Percentiles rank a stretch among this genome's conserved stretches.
Conservation (phyloP, 1,140 invertebrate genomes). For the Formica exsecta region DNA sequence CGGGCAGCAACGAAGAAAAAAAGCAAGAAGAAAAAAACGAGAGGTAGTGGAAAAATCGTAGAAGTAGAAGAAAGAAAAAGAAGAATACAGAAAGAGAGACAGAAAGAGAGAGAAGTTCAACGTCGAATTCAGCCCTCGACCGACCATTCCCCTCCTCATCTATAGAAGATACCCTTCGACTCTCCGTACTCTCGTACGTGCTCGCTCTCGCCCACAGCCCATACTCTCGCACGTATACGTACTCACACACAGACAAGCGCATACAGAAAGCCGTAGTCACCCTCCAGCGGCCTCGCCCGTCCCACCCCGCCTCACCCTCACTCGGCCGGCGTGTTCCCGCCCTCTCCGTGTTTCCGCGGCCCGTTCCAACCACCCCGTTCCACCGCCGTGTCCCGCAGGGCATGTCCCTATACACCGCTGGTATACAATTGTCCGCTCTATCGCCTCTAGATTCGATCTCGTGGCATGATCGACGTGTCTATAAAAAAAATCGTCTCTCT, state of each 20-base stretch:
- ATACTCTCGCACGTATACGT: conserved; percentile 58
- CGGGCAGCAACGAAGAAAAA: conserved; percentile 26
- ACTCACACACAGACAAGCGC: conserved; percentile 59
- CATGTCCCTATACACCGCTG: conserved; percentile 83
- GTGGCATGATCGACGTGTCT: fast-evolving
- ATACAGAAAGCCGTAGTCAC: conserved; percentile 69
- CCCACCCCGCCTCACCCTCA: conserved; percentile 71
- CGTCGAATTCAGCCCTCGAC: conserved; percentile 56
- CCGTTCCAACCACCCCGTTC: conserved; percentile 86
- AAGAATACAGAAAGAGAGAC: conserved; percentile 43
- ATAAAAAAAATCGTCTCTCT: conserved; percentile 80
- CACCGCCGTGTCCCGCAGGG: conserved; percentile 86
- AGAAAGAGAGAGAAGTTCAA: conserved; percentile 66
- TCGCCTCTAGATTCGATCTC: conserved; percentile 26
- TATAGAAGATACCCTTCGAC: conserved; percentile 83
- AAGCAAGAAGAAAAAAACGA: conserved; percentile 23
- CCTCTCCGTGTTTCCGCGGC: conserved; percentile 86
- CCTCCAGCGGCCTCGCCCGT: conserved; percentile 66
- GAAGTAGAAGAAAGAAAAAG: conserved; percentile 59
- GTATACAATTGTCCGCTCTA: conserved; percentile 78
- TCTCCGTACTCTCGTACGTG: conserved; percentile 77
- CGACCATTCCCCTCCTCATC: conserved; percentile 74
- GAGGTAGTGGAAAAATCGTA: conserved; percentile 37
- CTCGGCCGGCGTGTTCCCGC: conserved; percentile 81
- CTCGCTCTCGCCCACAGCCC: conserved; percentile 67